Base-by-base conservation (phyloP, 2,113 vertebrate genomes). In the Eudorcas thomsonii region DNA sequence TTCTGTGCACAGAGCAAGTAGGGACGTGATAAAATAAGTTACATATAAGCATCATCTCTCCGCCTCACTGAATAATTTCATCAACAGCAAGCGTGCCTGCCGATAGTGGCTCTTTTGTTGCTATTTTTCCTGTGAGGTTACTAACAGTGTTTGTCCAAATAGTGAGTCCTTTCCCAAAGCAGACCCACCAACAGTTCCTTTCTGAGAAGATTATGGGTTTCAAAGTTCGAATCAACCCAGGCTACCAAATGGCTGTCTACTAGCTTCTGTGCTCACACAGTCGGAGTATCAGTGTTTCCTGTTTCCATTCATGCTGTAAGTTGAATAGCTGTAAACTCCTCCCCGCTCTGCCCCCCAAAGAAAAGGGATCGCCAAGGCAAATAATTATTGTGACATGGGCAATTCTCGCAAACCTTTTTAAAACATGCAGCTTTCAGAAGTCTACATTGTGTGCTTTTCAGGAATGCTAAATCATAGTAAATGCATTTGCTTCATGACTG, bases 241-340 rank as follows among this genome's bases (percentile, higher is more conserved):
- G 90, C 71, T 78, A 15, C 21, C 45, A 33, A 83, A 59, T 74
- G 55, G 17, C 60, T 52, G 7, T 78, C 60, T 28, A 23, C 11
- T 21, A 23, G 82, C n/a, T n/a, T 60, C 94, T 83, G 28, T 62
- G 52, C 93, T 84, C 52, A 9, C 88, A 26, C 81, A n/a, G 0
- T 55, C 25, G 64, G 88, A 88, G 5, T 25, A 23, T 77, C 81
- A 4, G n/a, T 23, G 1, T 96, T 97, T 98, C 96, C 97, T 97
- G 94, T 97, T 97, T 96, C 94, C 91, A 54, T 93, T 94, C 96
- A 52, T 30, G 50, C 30, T 52, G 17, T 54, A 88, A 91, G 45
- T 28, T 82, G 82, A 92, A 62, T 26, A 23, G 39, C 95, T 86
- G 19, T 77, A 55, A 60, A 26, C 57, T 50, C 45, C 78, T 50